These are phyloP conservation scores for Agriotes lineatus DNA, from an alignment of 2,888 invertebrate species.

Conservation along the genomic window DNA sequence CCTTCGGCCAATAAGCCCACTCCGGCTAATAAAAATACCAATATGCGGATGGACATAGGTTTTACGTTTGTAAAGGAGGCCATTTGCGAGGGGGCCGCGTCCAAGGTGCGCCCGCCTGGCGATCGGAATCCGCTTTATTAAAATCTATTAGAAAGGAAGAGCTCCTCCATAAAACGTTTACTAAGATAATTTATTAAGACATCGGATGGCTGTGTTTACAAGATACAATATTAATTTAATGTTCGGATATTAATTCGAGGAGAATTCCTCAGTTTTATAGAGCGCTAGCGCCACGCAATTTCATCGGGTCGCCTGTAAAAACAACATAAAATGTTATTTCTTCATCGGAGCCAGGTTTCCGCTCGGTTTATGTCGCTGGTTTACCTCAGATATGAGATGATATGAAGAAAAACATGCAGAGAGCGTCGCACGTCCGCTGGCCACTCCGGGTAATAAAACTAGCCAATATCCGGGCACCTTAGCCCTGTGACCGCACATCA, in stretches of 20 bases:
- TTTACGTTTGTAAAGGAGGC: slow-evolving; percentile 57
- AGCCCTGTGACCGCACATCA: slow-evolving; percentile 53
- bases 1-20: slow-evolving; percentile 57
- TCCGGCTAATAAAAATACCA: slow-evolving; percentile 59
- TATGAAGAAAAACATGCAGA: slow-evolving; percentile 58
- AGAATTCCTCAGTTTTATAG: slow-evolving; percentile 58
- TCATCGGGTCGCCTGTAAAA: slow-evolving; percentile 62
- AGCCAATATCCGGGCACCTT: slow-evolving; percentile 66
- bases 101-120: slow-evolving; percentile 9
- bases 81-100: slow-evolving; percentile 38
- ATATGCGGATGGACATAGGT: slow-evolving; percentile 62
- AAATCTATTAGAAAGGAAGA: slow-evolving; percentile 36
- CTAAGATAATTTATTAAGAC: slow-evolving; percentile 46
- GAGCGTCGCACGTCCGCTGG: slow-evolving; percentile 60
- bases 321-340: slow-evolving; percentile 66
- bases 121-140: slow-evolving; percentile 39
- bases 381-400: slow-evolving; percentile 58
- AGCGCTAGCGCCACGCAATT: slow-evolving; percentile 56
- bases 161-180: slow-evolving; percentile 44
- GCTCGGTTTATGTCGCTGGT: slow-evolving; percentile 59
- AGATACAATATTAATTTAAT: slow-evolving; percentile 57
- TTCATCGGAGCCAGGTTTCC: slow-evolving; percentile 65
- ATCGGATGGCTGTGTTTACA: slow-evolving; percentile 47
- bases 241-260: slow-evolving; percentile 59
- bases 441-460: slow-evolving; percentile 66